Evolutionary conservation across 2,113 vertebrate genomes (phyloP), one percentile per base, ranked within the genome.

Genomic region (Carassius gibelio): DNA sequence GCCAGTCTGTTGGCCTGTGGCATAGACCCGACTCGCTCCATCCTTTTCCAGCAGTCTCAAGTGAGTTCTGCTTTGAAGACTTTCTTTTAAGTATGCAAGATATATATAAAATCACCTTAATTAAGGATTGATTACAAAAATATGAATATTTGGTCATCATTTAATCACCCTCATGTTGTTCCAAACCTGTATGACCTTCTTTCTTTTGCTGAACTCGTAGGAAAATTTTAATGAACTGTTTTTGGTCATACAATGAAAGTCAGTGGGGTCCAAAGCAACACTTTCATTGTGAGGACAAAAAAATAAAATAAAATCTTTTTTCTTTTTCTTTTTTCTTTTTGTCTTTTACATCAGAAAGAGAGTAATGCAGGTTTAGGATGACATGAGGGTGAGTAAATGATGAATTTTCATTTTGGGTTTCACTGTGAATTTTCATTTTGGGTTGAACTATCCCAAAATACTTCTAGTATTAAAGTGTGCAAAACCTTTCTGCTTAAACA

Each of bases 31-130:
- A 92, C 95, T 75, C 96, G 91, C 82, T 95, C 95, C 8, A 84
- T 97, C 55, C 95, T 99, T 42, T 99, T 99, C 88, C 97, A 96
- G n/a, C 98, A 99, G 84, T 99, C 98, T 0, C 96, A 96, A 96
- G 97, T 99, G 84, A 85, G 91, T 86, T 30, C 42, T 48, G 8
- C 78, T 30, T 30, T 52, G 19, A 34, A 52, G 15, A 21, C 17
- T 78, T 36, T 5, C 30, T 61, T 78, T 34, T 19, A n/a, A 36
- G 17, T 59, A 77, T 59, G 13, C 30, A n/a, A 55, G 7, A 1
- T 14, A 14, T 36, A 26, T 26, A 75, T 50, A 52, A 52, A 30
- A 36, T 36, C 13, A 26, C 72, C 26, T 75, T 75, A 50, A 59
- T 61, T 61, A 59, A 5, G 34, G 66, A 69, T 21, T 4, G 8